A percentile compares a stretch with the other conserved stretches of the same genome.
phyloP scores from a whole-genome alignment of 2,797 vertebrate species.

The Podarcis siculus region DNA sequence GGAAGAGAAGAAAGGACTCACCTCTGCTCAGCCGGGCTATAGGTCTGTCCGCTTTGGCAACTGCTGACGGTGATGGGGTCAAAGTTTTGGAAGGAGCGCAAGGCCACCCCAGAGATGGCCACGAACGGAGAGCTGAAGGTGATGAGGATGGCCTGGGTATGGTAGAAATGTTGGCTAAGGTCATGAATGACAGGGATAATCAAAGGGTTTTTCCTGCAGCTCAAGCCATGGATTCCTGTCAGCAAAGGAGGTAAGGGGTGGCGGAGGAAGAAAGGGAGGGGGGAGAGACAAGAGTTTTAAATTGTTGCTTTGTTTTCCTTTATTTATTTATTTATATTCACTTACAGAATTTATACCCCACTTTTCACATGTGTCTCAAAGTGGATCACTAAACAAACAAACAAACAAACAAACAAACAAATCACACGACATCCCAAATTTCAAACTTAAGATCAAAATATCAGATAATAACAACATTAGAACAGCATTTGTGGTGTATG shows the following conservation, averaged over 20 bases:
- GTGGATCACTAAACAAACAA: too few relatives aligned
- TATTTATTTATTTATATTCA: too few relatives aligned
- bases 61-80: slow-evolving; percentile 97
- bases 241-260: slow-evolving; percentile 69
- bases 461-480: too few relatives aligned
- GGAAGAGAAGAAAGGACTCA: slow-evolving; percentile 75
- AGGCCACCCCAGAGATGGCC: slow-evolving; percentile 95
- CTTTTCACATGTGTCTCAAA: too few relatives aligned
- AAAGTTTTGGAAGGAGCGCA: slow-evolving; percentile 98
- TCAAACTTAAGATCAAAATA: too few relatives aligned
- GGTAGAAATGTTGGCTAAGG: slow-evolving; percentile 96
- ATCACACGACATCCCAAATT: too few relatives aligned
- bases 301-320: slow-evolving; percentile 63
- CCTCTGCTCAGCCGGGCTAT: slow-evolving; percentile 95
- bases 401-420: too few relatives aligned
- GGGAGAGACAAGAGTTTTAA: slow-evolving; percentile 67
- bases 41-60: slow-evolving; percentile 97
- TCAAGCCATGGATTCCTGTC: slow-evolving; percentile 93
- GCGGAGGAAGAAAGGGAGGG: neutral
- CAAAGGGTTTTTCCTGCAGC: slow-evolving; percentile 97
- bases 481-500: too few relatives aligned
- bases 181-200: slow-evolving; percentile 98
- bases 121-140: slow-evolving; percentile 90
- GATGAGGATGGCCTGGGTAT: slow-evolving; percentile 92
- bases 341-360: too few relatives aligned